phyloP scores from a whole-genome alignment of 2,888 invertebrate genomes.

The Troides helena region DNA sequence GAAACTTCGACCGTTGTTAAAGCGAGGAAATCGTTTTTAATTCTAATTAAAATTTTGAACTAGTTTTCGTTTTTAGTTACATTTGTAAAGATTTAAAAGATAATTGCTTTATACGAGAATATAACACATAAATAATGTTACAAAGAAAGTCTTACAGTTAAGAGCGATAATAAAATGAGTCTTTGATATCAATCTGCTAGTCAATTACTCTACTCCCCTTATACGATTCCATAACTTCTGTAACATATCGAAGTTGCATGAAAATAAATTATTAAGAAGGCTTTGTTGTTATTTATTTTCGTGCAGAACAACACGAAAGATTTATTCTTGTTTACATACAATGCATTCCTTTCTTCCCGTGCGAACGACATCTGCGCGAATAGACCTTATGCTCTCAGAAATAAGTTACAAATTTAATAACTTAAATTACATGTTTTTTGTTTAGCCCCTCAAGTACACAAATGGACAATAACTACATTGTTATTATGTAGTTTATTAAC shows the following conservation, averaged over 20 bases:
- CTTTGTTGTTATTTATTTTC: conserved; percentile 34
- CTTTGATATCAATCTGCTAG: conserved; percentile 10
- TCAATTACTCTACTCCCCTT: conserved; percentile 22
- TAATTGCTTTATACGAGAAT: not conserved
- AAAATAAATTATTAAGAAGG: conserved; percentile 28
- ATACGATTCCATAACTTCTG: conserved; percentile 10
- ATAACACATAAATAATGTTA: not conserved
- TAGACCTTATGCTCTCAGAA: not conserved
- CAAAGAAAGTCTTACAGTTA: not conserved
- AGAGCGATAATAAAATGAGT: conserved; percentile 8
- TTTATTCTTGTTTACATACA: conserved; percentile 55
- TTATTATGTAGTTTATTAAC: not conserved
- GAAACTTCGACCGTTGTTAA: no score
- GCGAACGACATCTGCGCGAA: conserved; percentile 22
- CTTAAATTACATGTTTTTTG: not conserved
- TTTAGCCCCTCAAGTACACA: conserved; percentile 12
- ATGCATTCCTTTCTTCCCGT: conserved; percentile 45
- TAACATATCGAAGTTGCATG: conserved; percentile 28
- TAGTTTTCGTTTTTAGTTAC: no score
- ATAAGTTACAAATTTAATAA: conserved; percentile 3
- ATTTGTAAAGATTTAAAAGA: no score
- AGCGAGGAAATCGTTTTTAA: no score
- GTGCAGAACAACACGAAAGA: conserved; percentile 37
- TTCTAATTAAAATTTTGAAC: no score
- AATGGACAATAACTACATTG: conserved; percentile 17